Evolutionary conservation across 1,140 invertebrate genomes (phyloP).

Genomic region (Achroia grisella): DNA sequence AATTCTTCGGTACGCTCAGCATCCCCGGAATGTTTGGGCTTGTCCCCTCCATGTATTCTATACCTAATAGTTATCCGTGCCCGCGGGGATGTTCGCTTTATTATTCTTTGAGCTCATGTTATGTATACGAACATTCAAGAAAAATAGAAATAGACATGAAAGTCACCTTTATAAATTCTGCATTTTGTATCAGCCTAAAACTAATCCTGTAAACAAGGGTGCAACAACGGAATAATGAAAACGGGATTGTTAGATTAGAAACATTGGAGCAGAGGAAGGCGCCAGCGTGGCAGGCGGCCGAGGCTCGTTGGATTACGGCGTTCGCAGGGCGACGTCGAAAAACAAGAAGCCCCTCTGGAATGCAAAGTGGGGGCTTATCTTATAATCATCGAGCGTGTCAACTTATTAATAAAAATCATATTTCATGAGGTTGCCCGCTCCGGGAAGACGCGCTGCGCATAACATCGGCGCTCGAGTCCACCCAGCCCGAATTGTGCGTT

Average conservation of each 20-base stretch:
- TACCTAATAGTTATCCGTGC: constrained; percentile 7
- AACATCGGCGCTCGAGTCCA: constrained; percentile 16
- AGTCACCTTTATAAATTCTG: no score
- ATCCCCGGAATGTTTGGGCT: constrained; percentile 7
- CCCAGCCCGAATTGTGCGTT: constrained; percentile 1
- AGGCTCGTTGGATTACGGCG: constrained; percentile 48
- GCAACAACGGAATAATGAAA: constrained; percentile 10
- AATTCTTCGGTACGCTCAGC: constrained; percentile 4
- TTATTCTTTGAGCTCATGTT: constrained; percentile 4
- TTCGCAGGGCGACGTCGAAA: constrained; percentile 40
- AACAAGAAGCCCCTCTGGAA: constrained; percentile 58
- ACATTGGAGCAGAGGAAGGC: constrained; percentile 6
- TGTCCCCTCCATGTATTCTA: constrained; percentile 4
- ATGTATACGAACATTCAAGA: neutral
- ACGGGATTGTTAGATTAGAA: constrained; percentile 14
- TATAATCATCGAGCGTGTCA: constrained; percentile 72
- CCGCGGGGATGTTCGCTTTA: constrained; percentile 3
- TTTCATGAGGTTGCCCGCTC: constrained; percentile 45
- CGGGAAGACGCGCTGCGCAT: constrained; percentile 29
- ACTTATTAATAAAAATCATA: constrained; percentile 73
- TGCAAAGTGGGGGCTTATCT: constrained; percentile 72
- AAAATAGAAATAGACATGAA: no score
- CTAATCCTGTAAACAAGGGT: constrained; percentile 5
- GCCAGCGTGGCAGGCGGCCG: constrained; percentile 19
- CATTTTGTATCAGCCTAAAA: neutral